Base-by-base conservation (phyloP, 2,888 invertebrate species). In the Raillietiella orientalis region DNA sequence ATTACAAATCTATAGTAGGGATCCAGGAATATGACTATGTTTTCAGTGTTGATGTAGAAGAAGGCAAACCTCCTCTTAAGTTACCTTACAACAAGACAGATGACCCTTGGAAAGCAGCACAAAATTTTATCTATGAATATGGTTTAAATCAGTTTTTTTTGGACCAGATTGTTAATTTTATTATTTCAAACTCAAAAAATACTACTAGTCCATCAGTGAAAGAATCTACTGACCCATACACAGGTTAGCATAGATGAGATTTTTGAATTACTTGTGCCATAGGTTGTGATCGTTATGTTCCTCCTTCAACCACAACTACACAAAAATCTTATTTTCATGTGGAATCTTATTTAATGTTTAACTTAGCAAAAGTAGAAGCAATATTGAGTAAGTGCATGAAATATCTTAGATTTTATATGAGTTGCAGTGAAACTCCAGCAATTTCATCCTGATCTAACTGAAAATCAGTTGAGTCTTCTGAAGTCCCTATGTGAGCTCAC, bases 31-130 rank as follows among this genome's bases (percentile, higher is more conserved):
- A 84, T 41, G 93, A 93, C 49, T 87, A 62, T 47, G 84, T 90
- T 15, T 90, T 93, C 45, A 67, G 63, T 34, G 77, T 93, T n/a
- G 87, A 87, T 38, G 66, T 90, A 28, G 72, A 82, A 40, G 84
- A 84, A 40, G 75, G 71, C 2, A 61, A 62, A 24, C 74, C 75
- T 0, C 62, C 77, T 0, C 51, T 87, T 11, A 82, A 90, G 44
- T 51, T 93, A 33, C 84, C 87, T 0, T 93, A 66, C 44, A 84
- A 93, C 46, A 58, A 56, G 30, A 62, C 58, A 12, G 75, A 93
- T 35, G 84, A 93, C 49, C 82, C 87, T 0, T 90, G 79, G 67
- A 55, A 59, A 26, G 71, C 69, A 1, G 87, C 93, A 1, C 77
- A 90, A 43, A 53, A 59, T 15, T 93, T 93, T 43, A 67, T 90